Percentiles rank a stretch among this genome's conserved stretches.
phyloP scores from a whole-genome alignment of 1,140 invertebrate genomes.

The Tetragnatha versicolor region DNA sequence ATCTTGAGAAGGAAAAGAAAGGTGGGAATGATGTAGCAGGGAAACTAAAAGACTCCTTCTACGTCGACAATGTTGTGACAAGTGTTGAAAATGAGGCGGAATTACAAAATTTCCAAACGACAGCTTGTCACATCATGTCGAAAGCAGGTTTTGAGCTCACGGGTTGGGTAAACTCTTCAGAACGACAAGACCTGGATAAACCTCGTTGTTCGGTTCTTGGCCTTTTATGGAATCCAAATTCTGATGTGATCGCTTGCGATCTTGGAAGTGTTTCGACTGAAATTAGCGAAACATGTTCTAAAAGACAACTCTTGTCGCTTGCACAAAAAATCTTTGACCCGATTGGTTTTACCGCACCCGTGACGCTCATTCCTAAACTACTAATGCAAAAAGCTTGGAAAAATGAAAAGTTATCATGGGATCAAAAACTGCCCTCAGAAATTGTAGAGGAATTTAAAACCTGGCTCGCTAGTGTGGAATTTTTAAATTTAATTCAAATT shows the following conservation, averaged over 20 bases:
- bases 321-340: neutral
- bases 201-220: neutral
- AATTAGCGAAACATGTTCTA: neutral
- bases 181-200: neutral
- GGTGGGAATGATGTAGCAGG: neutral
- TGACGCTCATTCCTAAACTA: neutral
- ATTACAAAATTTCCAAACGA: neutral
- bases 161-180: neutral
- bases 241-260: no score
- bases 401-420: neutral
- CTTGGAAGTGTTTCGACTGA: neutral
- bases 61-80: neutral
- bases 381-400: neutral
- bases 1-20: neutral
- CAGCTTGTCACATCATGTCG: neutral
- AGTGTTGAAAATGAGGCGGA: neutral
- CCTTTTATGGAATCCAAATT: no score
- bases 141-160: neutral
- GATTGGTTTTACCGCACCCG: neutral
- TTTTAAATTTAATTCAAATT: conserved; percentile 9
- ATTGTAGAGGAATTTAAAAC: neutral
- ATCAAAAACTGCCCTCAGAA: neutral
- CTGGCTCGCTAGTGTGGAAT: neutral
- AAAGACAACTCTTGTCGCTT: neutral
- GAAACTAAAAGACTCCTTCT: neutral